Evolutionary conservation across 2,888 invertebrate genomes (phyloP), one percentile per base, ranked within the genome.

Genomic region (Idaea straminata): DNA sequence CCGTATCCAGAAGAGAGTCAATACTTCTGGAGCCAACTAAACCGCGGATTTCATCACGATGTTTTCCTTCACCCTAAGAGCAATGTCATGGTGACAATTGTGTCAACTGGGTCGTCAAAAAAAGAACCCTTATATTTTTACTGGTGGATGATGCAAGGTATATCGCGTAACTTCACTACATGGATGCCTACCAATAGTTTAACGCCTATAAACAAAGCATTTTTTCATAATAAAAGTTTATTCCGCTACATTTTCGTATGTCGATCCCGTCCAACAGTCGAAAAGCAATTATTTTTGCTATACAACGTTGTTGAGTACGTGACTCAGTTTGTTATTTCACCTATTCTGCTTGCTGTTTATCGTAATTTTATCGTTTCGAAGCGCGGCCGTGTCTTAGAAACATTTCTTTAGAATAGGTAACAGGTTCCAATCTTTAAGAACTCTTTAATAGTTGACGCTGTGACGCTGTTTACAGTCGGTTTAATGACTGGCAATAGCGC

Each of bases 301-400:
- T 67, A 72, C 62, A 67, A 67, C 60, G 66, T 63, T 64, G 63
- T 67, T 67, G 61, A n/a, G 69, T 62, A 73, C 72, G 72, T 70
- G 72, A 71, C 67, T 62, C 36, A 47, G 63, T 38, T 63, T 61
- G 36, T 57, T 66, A 67, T 61, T 65, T 65, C 34, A 67, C 65
- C 66, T 67, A 64, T 64, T 68, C 66, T 62, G 64, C 58, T 63
- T 35, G 4, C 61, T 67, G 59, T 66, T 72, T 69, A 66, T 64
- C 67, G 69, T 69, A 70, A 70, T 69, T 68, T 69, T 68, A 68
- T 69, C 67, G 68, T 72, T 71, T 68, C 68, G 64, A 71, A 68
- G 69, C 71, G 65, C 61, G 61, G 61, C 62, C 64, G 64, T 13
- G 61, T 47, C 64, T 15, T 25, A 61, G 62, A 61, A 64, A 61